Evolutionary conservation across 2,113 vertebrate genomes (phyloP).

Genomic region (Nothocercus nigrocapillus): DNA sequence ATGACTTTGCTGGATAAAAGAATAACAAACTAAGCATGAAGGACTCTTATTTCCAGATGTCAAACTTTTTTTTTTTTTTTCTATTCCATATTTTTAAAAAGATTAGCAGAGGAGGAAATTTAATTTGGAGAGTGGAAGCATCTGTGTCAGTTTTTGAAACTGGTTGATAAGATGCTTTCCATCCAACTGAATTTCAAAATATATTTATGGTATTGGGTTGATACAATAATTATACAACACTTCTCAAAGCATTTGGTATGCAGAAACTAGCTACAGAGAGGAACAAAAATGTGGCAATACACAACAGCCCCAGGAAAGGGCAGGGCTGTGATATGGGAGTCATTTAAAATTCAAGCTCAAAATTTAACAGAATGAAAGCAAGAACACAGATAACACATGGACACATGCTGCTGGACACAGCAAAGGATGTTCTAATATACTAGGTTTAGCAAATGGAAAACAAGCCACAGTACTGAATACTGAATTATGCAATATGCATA

Average conservation of each 20-base stretch:
- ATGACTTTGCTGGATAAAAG: not conserved
- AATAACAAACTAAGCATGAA: not conserved
- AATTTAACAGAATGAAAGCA: not conserved
- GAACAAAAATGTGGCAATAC: not conserved
- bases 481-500: not conserved
- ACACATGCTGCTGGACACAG: not conserved
- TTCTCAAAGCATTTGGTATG: not conserved
- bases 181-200: not conserved
- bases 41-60: slow-evolving; percentile 9
- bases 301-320: slow-evolving; percentile 9
- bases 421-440: not conserved
- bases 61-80: not conserved
- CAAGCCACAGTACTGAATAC: not conserved
- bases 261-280: not conserved
- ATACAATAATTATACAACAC: not conserved
- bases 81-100: not conserved
- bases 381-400: not conserved
- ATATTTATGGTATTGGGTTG: not conserved
- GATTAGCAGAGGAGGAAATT: slow-evolving; percentile 41
- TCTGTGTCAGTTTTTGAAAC: not conserved
- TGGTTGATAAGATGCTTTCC: not conserved
- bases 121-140: slow-evolving; percentile 15
- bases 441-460: not conserved
- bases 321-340: not conserved
- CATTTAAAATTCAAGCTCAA: not conserved